These are phyloP conservation scores for Dipodomys ordii DNA, from an alignment of 2,113 vertebrate species.

Conservation along the genomic window DNA sequence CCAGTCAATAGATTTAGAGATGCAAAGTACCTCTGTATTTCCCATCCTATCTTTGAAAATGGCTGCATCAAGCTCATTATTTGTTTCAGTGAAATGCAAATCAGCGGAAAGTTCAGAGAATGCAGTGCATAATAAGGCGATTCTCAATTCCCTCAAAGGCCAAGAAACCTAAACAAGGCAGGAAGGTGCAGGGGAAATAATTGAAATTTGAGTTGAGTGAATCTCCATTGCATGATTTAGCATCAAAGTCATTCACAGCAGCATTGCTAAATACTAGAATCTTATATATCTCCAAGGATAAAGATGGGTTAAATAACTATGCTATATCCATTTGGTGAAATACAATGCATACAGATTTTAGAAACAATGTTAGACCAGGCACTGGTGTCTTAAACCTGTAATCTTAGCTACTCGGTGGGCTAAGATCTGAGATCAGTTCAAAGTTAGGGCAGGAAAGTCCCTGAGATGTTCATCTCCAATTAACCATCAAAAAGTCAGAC, in stretches of 20 bases:
- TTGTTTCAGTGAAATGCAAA: conserved; percentile 15
- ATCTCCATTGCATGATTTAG: neutral
- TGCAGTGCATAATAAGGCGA: neutral
- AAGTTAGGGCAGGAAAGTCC: no score
- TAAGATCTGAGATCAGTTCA: no score
- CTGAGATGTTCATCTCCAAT: no score
- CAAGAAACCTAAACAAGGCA: neutral
- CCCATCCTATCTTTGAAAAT: neutral
- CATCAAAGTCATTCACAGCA: neutral
- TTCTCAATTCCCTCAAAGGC: conserved; percentile 51
- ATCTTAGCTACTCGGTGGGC: no score
- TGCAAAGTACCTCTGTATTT: neutral
- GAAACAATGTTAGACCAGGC: neutral
- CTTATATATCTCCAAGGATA: neutral
- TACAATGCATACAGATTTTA: neutral
- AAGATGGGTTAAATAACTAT: conserved; percentile 24
- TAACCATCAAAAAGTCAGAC: no score
- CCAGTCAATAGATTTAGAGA: neutral
- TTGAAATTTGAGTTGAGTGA: neutral
- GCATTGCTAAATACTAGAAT: neutral
- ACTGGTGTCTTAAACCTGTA: no score
- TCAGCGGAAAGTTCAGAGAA: conserved; percentile 39
- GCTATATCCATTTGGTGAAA: neutral
- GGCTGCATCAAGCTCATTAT: neutral
- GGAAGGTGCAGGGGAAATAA: neutral